Evolutionary conservation across 2,888 invertebrate species (phyloP), one percentile per base, ranked within the genome.

Genomic region (Drosophila peninsularis): DNA sequence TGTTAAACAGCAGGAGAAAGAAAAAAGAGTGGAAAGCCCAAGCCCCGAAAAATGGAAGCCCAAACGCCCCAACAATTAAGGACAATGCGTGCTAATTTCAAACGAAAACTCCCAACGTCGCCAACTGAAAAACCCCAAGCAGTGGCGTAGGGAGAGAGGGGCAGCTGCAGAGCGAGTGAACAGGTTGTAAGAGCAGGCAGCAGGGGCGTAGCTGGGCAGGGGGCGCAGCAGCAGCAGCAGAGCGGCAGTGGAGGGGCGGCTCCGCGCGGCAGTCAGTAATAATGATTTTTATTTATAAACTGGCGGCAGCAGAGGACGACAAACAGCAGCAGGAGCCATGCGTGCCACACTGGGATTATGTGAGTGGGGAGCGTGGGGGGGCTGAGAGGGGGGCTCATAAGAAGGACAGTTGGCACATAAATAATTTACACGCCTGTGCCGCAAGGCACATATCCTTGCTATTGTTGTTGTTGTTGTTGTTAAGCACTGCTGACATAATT

Each of bases 41-140:
- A 58, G 54, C 37, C 41, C 63, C 62, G 61, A 37, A 53, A 53
- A 53, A 54, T 56, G 49, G 63, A 62, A 66, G 41, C 53, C 71
- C 66, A 62, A 83, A 77, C 74, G 84, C 82, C 85, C 88, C 76
- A 85, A 82, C 82, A 83, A 83, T 83, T 83, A 83, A 72, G 86
- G 72, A 88, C 86, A 83, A 83, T 85, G 82, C 88, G 86, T 83
- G 86, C 86, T 88, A 85, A 83, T 83, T 88, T 83, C 80, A 71
- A 80, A 71, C 58, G 71, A 63, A 78, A 82, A 65, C 52, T 58
- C 55, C 13, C 10, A 52, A 19, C 52, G 36, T 49, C 45, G 62
- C 53, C 57, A 44, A 42, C 58, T 69, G 61, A 67, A 73, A 80
- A 70, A 58, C 21, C 32, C 32, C 17, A 21, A 41, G 13, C 7